These are phyloP conservation scores for Arvicanthis niloticus DNA, from an alignment of 2,113 vertebrate species.

Conservation along the genomic window DNA sequence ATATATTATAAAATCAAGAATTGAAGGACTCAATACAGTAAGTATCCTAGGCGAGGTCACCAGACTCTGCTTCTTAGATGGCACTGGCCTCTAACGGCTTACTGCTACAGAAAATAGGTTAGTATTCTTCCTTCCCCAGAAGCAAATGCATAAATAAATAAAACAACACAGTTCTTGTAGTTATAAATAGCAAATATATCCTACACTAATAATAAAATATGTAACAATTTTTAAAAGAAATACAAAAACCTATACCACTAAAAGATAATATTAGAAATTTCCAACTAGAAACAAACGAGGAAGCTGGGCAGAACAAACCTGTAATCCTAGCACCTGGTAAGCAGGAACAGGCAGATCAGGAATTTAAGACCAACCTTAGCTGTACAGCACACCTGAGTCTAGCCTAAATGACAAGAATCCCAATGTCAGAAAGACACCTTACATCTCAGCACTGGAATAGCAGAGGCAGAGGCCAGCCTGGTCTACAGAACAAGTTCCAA, in stretches of 20 bases:
- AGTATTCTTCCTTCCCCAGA: slow-evolving; percentile 9
- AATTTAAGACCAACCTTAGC: neutral
- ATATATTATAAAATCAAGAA: slow-evolving; percentile 47
- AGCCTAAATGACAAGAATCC: neutral
- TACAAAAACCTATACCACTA: slow-evolving; percentile 6
- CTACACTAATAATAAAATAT: slow-evolving; percentile 33
- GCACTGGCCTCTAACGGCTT: neutral
- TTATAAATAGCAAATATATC: neutral
- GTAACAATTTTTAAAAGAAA: neutral
- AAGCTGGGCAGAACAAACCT: neutral
- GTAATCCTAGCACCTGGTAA: neutral
- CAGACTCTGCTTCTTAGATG: slow-evolving; percentile 23
- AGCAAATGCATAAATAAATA: slow-evolving; percentile 51
- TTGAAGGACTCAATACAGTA: neutral
- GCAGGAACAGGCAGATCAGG: neutral
- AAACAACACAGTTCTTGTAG: slow-evolving; percentile 3
- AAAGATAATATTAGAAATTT: slow-evolving; percentile 51
- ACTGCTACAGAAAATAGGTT: slow-evolving; percentile 49
- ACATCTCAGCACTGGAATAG: neutral
- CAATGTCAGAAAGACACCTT: neutral
- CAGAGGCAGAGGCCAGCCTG: neutral
- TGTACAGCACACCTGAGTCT: neutral
- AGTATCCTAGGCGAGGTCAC: neutral
- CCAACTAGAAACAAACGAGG: neutral
- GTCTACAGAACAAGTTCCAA: neutral